A percentile compares a stretch with the other conserved stretches of the same genome.
Conservation (phyloP, 1,140 invertebrate species). For the Ips typographus region DNA sequence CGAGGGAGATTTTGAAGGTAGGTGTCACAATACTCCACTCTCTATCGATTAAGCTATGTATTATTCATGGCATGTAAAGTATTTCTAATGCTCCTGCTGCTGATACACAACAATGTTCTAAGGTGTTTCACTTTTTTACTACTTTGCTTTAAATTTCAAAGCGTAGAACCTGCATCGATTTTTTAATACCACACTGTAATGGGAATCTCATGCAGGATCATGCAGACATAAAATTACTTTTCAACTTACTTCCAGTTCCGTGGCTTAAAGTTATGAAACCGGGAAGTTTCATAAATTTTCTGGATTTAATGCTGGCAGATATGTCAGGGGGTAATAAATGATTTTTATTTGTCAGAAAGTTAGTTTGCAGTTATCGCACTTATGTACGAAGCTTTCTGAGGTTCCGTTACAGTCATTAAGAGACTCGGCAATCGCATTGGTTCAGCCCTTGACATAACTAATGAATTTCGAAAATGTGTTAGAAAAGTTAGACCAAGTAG, state of each 20-base stretch:
- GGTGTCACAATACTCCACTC: conserved; percentile 19
- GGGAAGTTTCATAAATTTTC: conserved; percentile 11
- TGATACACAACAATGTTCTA: not conserved
- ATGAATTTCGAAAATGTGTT: too few relatives aligned
- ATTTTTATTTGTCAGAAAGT: conserved; percentile 7
- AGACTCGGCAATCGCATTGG: too few relatives aligned
- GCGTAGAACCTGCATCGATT: not conserved
- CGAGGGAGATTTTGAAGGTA: conserved; percentile 84
- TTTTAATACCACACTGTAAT: too few relatives aligned
- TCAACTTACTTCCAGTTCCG: conserved; percentile 1
- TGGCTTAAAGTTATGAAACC: conserved; percentile 12
- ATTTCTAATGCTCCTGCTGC: not conserved
- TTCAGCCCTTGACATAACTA: too few relatives aligned
- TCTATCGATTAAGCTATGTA: conserved; percentile 1
- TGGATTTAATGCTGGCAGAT: not conserved
- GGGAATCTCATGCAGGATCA: not conserved
- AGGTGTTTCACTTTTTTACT: not conserved
- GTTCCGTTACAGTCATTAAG: too few relatives aligned
- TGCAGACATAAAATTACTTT: conserved; percentile 6
- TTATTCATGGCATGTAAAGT: conserved; percentile 1
- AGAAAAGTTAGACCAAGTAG: too few relatives aligned
- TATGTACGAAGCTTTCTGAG: too few relatives aligned
- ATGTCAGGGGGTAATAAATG: conserved; percentile 5
- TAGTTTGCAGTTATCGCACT: not conserved
- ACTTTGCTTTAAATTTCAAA: not conserved